Evolutionary conservation across 2,113 vertebrate genomes (phyloP).

Genomic region (Daubentonia madagascariensis): DNA sequence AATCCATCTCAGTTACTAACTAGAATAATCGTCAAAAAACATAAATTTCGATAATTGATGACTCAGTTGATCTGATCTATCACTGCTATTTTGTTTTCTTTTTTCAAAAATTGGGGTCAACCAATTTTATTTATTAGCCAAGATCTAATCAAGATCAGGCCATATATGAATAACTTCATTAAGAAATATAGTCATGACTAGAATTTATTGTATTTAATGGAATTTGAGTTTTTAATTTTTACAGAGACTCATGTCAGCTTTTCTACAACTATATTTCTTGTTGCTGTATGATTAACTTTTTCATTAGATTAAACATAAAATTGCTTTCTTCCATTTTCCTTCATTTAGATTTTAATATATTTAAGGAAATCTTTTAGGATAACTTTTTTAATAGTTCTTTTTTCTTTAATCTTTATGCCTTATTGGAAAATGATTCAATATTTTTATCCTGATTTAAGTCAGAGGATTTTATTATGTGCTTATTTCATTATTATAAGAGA

Average conservation of each 20-base stretch:
- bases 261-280: neutral
- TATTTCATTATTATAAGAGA: neutral
- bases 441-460: neutral
- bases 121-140: neutral
- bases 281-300: neutral
- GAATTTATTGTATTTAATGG: neutral
- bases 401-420: neutral
- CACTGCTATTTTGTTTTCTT: neutral
- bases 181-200: neutral
- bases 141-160: neutral
- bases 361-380: neutral
- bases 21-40: neutral
- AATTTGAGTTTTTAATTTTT: slow-evolving; percentile 7
- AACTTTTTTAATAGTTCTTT: neutral
- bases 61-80: neutral
- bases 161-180: neutral
- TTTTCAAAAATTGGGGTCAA: neutral
- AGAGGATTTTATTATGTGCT: neutral
- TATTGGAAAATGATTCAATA: neutral
- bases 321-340: neutral
- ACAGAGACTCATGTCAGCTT: neutral
- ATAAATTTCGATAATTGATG: neutral
- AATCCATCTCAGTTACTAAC: neutral
- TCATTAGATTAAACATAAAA: neutral
- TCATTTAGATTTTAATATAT: slow-evolving; percentile 19